A percentile compares a stretch with the other conserved stretches of the same genome.
These are phyloP conservation scores for Amniataba percoides DNA, from an alignment of 2,797 vertebrate species.

Conservation along the genomic window DNA sequence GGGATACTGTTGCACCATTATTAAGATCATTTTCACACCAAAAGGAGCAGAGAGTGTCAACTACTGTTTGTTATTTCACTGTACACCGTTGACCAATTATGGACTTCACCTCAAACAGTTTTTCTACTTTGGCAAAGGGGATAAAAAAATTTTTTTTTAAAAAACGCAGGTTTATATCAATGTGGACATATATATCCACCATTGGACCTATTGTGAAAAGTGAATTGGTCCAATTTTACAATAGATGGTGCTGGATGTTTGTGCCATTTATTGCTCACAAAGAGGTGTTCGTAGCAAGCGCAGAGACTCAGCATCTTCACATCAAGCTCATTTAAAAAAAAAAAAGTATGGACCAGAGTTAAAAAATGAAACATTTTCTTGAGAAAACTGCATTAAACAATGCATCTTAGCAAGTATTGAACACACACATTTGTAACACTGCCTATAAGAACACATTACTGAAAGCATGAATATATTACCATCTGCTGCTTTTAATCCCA, in stretches of 20 bases:
- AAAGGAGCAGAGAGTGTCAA: slow-evolving; percentile 28
- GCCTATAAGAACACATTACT: slow-evolving; percentile 53
- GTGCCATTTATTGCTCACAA: slow-evolving; percentile 42
- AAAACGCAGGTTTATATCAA: slow-evolving; percentile 5
- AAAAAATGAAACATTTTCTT: slow-evolving; percentile 20
- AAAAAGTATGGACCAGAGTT: slow-evolving; percentile 29
- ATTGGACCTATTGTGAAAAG: slow-evolving; percentile 38
- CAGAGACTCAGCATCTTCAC: slow-evolving; percentile 30
- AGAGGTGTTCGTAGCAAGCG: slow-evolving; percentile 22
- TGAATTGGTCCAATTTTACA: slow-evolving; percentile 40
- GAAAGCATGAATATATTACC: slow-evolving; percentile 81
- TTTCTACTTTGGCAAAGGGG: slow-evolving; percentile 10
- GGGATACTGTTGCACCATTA: slow-evolving; percentile 38
- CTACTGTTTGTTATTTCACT: slow-evolving; percentile 32
- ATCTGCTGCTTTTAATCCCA: slow-evolving; percentile 81
- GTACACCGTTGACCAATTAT: slow-evolving; percentile 42
- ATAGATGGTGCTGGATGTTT: slow-evolving; percentile 44
- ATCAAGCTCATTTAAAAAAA: slow-evolving; percentile 21
- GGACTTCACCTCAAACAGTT: slow-evolving; percentile 10
- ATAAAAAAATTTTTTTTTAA: slow-evolving; percentile 5
- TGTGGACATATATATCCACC: slow-evolving; percentile 48
- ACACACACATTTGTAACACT: slow-evolving; percentile 35
- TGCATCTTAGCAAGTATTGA: slow-evolving; percentile 34
- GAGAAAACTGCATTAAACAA: slow-evolving; percentile 34
- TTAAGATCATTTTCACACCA: slow-evolving; percentile 42